Base-by-base conservation (phyloP, 2,113 vertebrate genomes). In the Muscicapa adusta region DNA sequence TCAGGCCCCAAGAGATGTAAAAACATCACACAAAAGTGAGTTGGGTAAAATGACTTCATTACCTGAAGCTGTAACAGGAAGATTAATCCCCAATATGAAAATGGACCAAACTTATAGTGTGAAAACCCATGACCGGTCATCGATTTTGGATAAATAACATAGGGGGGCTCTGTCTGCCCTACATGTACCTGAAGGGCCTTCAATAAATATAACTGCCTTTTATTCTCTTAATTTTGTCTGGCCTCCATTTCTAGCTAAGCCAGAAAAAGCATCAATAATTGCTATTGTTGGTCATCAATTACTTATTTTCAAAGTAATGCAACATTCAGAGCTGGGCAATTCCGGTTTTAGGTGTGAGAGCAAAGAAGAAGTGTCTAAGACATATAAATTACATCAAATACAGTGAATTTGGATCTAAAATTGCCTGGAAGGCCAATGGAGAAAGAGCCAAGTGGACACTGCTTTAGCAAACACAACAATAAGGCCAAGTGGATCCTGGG, bases 81-180 rank as follows among this genome's bases (percentile, higher is more conserved):
- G 31, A 65, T 23, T 65, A 53, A 42, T 40, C 60, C 31, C 19
- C 31, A 65, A 14, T 18, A 34, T 9, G 31, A 15, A 63, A 78
- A 53, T 34, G 9, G 18, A 53, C 25, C 38, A 34, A 53, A 53
- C 11, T 14, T 63, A 23, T 3, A 29, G 31, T 29, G 31, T 53
- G 36, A 53, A 78, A 53, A 34, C 25, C 9, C 7, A 3, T 29
- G 24, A 34, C 11, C 1, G 0, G 31, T 23, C 4, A 2, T 63
- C 15, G 7, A 63, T 43, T 45, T 45, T 45, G 43, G 43, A 45
- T 45, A 45, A 45, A 45, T 45, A 45, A 45, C 19, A 45, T 10
- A 45, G 60, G 7, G 24, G 15, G 19, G 18, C 48, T 65, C 20
- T 43, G 25, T 42, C 38, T 63, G 31, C 18, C 24, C 26, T 65